These are phyloP conservation scores for Drosophila tsacasi DNA, from an alignment of 1,140 invertebrate species.

Conservation along the genomic window DNA sequence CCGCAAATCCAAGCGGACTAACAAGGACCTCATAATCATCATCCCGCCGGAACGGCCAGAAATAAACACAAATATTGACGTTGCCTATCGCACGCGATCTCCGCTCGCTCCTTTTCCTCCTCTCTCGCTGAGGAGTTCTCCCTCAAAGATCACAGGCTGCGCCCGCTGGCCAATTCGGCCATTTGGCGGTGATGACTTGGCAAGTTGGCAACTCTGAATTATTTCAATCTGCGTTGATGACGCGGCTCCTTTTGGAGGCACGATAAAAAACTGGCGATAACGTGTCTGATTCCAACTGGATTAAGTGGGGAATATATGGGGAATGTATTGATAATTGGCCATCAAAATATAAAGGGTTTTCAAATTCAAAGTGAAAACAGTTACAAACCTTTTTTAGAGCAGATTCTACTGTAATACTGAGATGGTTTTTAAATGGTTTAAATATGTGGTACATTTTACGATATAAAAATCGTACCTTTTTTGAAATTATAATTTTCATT, in stretches of 20 bases:
- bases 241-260: conserved; percentile 61
- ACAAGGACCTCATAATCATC: conserved; percentile 66
- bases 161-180: conserved; percentile 54
- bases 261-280: conserved; percentile 79
- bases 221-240: conserved; percentile 80
- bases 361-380: neutral
- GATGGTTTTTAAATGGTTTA: neutral
- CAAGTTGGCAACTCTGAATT: conserved; percentile 67
- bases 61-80: conserved; percentile 81
- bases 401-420: neutral
- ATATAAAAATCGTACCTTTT: neutral
- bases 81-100: conserved; percentile 84
- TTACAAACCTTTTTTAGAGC: neutral
- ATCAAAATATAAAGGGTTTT: neutral
- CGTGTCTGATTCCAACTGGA: conserved; percentile 8
- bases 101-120: conserved; percentile 19
- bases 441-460: neutral
- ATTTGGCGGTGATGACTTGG: conserved; percentile 61
- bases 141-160: conserved; percentile 25
- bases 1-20: conserved; percentile 56
- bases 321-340: neutral
- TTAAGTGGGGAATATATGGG: conserved; percentile 5
- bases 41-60: conserved; percentile 36
- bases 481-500: neutral
- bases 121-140: neutral